Conservation (phyloP, 2,113 vertebrate genomes). For the Onychostoma macrolepis region DNA sequence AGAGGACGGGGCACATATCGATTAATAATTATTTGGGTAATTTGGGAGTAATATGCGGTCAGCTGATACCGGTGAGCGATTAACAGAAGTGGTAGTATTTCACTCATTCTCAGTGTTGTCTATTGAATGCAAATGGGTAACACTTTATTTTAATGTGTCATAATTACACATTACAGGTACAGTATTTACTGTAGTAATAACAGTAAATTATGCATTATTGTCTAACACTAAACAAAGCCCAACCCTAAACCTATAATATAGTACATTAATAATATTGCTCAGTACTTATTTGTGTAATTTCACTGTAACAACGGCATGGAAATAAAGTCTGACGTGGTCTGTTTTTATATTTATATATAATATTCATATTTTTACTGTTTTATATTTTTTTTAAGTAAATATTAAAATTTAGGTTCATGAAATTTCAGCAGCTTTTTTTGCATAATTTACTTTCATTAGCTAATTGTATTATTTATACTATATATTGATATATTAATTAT, state of each 20-base stretch:
- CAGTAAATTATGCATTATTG: neutral
- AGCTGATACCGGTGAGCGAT: neutral
- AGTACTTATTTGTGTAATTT: neutral
- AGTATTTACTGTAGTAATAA: neutral
- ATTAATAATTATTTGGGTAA: constrained; percentile 1
- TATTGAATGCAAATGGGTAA: neutral
- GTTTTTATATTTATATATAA: too few relatives aligned
- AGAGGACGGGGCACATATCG: neutral
- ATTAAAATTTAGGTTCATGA: neutral
- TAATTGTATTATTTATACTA: neutral
- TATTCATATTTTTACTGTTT: too few relatives aligned
- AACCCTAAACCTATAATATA: neutral
- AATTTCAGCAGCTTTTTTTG: neutral
- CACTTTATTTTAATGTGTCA: neutral
- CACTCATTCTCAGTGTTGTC: neutral
- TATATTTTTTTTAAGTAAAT: too few relatives aligned
- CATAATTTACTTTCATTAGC: neutral
- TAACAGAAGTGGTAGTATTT: neutral
- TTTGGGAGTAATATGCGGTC: neutral
- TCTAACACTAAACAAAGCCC: neutral
- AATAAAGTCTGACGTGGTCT: neutral
- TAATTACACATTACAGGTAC: neutral
- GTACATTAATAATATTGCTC: neutral
- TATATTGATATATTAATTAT: neutral
- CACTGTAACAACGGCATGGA: neutral